Percentiles rank a stretch among this genome's conserved stretches.
phyloP scores from a whole-genome alignment of 2,113 vertebrate genomes.

The Phylloscopus trochiloides region DNA sequence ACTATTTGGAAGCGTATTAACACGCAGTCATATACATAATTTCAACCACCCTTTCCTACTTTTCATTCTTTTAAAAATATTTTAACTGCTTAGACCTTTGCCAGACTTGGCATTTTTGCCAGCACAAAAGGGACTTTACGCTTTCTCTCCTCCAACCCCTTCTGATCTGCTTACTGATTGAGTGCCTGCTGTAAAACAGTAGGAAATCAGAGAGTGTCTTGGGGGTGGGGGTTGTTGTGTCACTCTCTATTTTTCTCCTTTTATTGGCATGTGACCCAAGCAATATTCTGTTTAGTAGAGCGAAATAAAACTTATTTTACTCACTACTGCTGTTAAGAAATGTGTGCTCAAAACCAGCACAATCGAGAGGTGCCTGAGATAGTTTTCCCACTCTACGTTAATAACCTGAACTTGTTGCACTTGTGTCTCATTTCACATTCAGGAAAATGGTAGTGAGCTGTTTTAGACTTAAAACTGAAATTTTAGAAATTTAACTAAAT shows the following conservation, averaged over 20 bases:
- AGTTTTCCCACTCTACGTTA: conserved; percentile 7
- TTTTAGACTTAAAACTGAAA: background rate
- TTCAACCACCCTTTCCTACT: conserved; percentile 62
- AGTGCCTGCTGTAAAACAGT: conserved; percentile 76
- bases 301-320: conserved; percentile 34
- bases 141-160: conserved; percentile 54
- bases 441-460: background rate
- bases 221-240: conserved; percentile 55
- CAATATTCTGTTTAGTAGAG: conserved; percentile 62
- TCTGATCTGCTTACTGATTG: conserved; percentile 74
- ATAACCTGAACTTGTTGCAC: conserved; percentile 72
- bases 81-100: conserved; percentile 77
- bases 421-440: background rate
- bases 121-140: conserved; percentile 62
- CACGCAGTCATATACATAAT: conserved; percentile 62
- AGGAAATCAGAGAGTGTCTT: conserved; percentile 65
- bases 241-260: conserved; percentile 46
- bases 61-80: conserved; percentile 74
- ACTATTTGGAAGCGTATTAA: conserved; percentile 58
- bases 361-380: background rate
- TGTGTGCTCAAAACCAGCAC: background rate
- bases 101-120: conserved; percentile 70
- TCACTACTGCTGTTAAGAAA: background rate
- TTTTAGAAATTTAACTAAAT: background rate
- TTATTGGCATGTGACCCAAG: conserved; percentile 68